Evolutionary conservation across 1,140 invertebrate species (phyloP).

Genomic region (Eumeta japonica): DNA sequence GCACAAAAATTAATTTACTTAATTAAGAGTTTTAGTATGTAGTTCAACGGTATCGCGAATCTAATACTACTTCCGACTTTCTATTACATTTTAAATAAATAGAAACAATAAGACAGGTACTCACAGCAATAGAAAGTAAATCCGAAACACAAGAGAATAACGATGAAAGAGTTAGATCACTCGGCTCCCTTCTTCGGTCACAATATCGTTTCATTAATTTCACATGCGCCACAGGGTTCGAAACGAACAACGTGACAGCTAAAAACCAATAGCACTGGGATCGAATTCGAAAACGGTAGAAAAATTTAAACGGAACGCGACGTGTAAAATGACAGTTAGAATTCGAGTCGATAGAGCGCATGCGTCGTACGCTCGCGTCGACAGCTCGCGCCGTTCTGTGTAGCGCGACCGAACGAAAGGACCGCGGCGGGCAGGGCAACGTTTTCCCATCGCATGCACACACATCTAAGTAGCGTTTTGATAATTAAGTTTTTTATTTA

Average conservation of each 20-base stretch:
- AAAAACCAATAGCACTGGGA: constrained; percentile 34
- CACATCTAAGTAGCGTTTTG: no score
- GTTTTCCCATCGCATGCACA: no score
- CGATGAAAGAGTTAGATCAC: constrained; percentile 34
- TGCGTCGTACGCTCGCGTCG: constrained; percentile 43
- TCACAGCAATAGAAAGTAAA: constrained; percentile 55
- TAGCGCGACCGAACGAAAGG: constrained; percentile 20
- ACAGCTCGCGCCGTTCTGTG: constrained; percentile 29
- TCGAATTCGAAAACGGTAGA: no score
- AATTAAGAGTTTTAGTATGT: no score
- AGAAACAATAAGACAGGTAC: constrained; percentile 47
- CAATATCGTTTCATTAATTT: constrained; percentile 18
- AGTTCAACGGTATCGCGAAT: no score
- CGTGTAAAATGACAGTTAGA: constrained; percentile 17
- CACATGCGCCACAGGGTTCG: constrained; percentile 16
- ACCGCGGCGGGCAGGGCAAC: no score
- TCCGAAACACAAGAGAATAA: constrained; percentile 40
- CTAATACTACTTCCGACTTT: no score
- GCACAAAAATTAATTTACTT: no score
- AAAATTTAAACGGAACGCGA: constrained; percentile 35
- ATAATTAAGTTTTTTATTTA: no score
- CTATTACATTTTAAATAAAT: no score
- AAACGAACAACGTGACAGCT: constrained; percentile 17
- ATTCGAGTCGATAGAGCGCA: constrained; percentile 30
- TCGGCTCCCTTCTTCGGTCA: constrained; percentile 27